Conservation (phyloP, 2,113 vertebrate genomes). For the Podocnemis expansa region DNA sequence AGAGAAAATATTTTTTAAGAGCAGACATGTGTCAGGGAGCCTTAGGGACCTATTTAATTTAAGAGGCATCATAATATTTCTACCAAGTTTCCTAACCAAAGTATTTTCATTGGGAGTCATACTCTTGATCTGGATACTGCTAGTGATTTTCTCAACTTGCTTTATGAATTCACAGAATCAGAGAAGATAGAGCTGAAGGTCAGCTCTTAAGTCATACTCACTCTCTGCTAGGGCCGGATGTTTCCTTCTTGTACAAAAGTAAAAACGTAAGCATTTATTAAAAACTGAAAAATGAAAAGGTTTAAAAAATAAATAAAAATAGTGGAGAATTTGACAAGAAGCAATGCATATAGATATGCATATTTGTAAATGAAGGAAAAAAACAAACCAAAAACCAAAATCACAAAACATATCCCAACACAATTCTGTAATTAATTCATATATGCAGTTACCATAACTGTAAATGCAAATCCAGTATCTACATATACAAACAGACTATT, state of each 20-base stretch:
- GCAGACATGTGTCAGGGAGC: conserved; percentile 31
- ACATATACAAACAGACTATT: neutral
- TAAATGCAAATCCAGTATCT: neutral
- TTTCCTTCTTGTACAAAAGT: neutral
- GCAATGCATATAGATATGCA: neutral
- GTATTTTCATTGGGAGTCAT: conserved; percentile 56
- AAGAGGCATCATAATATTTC: conserved; percentile 16
- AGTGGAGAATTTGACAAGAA: neutral
- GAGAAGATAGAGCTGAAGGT: conserved; percentile 60
- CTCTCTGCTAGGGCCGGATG: conserved; percentile 25
- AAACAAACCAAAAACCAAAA: neutral
- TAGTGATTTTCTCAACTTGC: conserved; percentile 65
- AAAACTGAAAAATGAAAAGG: conserved; percentile 25
- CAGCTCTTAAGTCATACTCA: conserved; percentile 65
- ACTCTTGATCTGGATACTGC: conserved; percentile 63
- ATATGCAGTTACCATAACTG: neutral
- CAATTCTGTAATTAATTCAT: neutral
- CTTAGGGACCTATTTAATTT: conserved; percentile 48
- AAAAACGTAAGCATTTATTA: conserved; percentile 42
- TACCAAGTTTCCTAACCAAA: conserved; percentile 60
- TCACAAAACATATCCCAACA: neutral
- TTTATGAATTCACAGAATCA: conserved; percentile 66
- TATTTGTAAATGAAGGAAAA: neutral
- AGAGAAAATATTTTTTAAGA: conserved; percentile 48
- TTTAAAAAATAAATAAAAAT: conserved; percentile 4